Conservation (phyloP, 2,888 invertebrate species). For the Archaeoteleia sp. region DNA sequence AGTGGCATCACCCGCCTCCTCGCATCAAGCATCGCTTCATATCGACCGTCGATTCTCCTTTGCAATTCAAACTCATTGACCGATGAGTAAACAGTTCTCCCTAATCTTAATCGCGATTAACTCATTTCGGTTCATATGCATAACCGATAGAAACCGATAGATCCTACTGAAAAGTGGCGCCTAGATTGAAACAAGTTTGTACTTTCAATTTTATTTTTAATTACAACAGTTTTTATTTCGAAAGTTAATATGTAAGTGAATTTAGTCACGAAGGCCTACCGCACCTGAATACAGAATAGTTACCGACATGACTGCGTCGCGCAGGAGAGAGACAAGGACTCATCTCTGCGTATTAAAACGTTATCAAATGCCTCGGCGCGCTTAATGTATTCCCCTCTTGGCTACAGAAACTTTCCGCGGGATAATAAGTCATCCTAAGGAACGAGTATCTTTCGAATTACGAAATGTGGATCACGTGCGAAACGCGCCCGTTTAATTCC, state of each 20-base stretch:
- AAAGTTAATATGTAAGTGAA: no score
- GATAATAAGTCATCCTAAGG: constrained; percentile 49
- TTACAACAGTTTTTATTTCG: no score
- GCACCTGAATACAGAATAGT: constrained; percentile 50
- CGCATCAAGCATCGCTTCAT: constrained; percentile 44
- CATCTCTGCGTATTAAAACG: constrained; percentile 45
- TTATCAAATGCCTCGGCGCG: constrained; percentile 47
- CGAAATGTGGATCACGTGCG: constrained; percentile 51
- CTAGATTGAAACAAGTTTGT: no score
- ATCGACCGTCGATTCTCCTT: constrained; percentile 38
- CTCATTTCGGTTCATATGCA: no score
- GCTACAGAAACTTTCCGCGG: constrained; percentile 48
- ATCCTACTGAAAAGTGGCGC: no score
- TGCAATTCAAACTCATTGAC: constrained; percentile 40
- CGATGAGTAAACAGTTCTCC: constrained; percentile 18
- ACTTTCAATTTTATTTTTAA: no score
- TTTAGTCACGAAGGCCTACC: no score
- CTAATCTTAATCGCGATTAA: not conserved
- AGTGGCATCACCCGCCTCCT: constrained; percentile 40
- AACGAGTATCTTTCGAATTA: constrained; percentile 37
- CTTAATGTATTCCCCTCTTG: constrained; percentile 43
- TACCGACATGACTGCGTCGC: constrained; percentile 40
- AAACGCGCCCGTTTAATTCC: constrained; percentile 54
- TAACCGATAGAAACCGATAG: no score
- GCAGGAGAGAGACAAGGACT: constrained; percentile 40